phyloP scores from a whole-genome alignment of 2,797 vertebrate genomes.

The Centropyge bicolor region DNA sequence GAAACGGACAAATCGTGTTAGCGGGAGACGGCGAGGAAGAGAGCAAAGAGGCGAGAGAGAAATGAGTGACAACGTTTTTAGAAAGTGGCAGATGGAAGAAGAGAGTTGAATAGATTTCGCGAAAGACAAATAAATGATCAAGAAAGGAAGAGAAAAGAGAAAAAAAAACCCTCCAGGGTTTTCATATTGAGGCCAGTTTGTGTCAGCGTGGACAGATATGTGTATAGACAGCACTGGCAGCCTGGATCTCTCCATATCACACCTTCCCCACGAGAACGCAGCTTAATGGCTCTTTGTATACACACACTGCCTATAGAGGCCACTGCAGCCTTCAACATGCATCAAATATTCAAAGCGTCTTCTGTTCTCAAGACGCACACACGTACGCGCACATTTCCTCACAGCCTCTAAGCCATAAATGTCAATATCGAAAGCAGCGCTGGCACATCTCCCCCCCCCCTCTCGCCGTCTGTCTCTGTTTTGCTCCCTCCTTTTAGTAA shows the following conservation, averaged over 20 bases:
- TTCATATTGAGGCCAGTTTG: constrained; percentile 42
- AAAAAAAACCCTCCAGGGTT: constrained; percentile 4
- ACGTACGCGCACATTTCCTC: constrained; percentile 42
- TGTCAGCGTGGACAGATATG: constrained; percentile 39
- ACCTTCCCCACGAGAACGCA: constrained; percentile 44
- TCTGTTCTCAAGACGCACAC: constrained; percentile 42
- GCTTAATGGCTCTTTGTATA: constrained; percentile 60
- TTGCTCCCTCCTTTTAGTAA: constrained; percentile 54
- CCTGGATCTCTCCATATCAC: constrained; percentile 36
- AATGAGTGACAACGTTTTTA: constrained; percentile 45
- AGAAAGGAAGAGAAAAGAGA: constrained; percentile 1
- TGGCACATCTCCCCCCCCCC: constrained; percentile 48
- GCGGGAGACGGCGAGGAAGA: constrained; percentile 34
- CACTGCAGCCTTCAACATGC: constrained; percentile 63
- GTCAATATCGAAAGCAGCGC: constrained; percentile 60
- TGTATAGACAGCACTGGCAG: constrained; percentile 40
- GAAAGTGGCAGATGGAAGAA: constrained; percentile 58
- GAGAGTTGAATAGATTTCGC: constrained; percentile 54
- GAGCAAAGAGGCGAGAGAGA: constrained; percentile 20
- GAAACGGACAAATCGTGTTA: constrained; percentile 65
- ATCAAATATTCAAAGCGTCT: constrained; percentile 68
- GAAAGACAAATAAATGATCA: constrained; percentile 50
- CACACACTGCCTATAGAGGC: constrained; percentile 68
- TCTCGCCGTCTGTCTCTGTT: constrained; percentile 52
- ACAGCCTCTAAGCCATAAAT: constrained; percentile 61